These are phyloP conservation scores for Acridotheres tristis DNA, from an alignment of 2,797 vertebrate genomes.

Conservation along the genomic window DNA sequence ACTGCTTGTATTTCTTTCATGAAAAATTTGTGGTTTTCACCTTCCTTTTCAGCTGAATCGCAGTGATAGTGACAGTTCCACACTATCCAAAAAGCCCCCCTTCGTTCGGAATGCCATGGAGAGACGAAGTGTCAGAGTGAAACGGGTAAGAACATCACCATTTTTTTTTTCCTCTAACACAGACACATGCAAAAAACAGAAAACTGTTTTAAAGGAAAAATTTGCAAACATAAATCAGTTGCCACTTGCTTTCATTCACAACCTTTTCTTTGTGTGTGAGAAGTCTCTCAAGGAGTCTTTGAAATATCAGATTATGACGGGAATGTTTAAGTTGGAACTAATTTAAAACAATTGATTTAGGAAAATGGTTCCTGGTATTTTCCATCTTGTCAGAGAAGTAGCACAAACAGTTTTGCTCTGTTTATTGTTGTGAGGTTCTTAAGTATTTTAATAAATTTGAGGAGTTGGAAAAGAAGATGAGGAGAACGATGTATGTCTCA, in stretches of 20 bases:
- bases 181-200: background rate
- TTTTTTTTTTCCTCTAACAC: background rate
- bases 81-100: slow-evolving; percentile 92
- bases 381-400: background rate
- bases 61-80: slow-evolving; percentile 97
- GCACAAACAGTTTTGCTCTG: background rate
- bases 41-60: slow-evolving; percentile 87
- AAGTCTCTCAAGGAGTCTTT: background rate
- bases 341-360: background rate
- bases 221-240: background rate
- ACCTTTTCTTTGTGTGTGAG: background rate
- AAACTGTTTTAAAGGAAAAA: background rate
- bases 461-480: background rate
- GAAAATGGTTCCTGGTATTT: background rate
- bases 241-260: background rate
- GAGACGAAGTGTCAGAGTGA: slow-evolving; percentile 92
- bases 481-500: background rate
- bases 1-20: background rate
- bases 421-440: background rate
- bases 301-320: background rate
- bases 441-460: background rate
- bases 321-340: background rate
- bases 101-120: slow-evolving; percentile 95
- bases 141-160: slow-evolving; percentile 82
- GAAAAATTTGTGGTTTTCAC: background rate